These are phyloP conservation scores for Corythaixoides concolor DNA, from an alignment of 2,113 vertebrate species.

Conservation along the genomic window DNA sequence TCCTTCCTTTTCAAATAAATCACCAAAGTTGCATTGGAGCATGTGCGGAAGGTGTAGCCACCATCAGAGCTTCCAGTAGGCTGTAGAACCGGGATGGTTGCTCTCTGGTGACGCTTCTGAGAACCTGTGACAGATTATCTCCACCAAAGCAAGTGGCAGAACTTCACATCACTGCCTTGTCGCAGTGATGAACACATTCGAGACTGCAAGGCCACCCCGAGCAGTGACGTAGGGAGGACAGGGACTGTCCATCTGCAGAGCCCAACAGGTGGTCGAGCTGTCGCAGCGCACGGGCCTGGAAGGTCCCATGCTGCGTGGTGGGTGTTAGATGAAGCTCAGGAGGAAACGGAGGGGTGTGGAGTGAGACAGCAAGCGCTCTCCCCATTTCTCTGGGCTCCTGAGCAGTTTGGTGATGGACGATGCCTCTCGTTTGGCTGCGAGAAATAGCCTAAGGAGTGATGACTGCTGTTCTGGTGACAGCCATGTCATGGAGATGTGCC, in stretches of 20 bases:
- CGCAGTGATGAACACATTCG: not conserved
- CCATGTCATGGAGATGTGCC: not conserved
- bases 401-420: not conserved
- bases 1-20: not conserved
- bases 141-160: not conserved
- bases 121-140: not conserved
- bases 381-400: not conserved
- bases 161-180: rapidly evolving
- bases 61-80: not conserved
- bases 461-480: not conserved
- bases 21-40: rapidly evolving
- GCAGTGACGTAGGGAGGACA: not conserved
- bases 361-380: not conserved
- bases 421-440: not conserved
- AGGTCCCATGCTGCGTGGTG: not conserved
- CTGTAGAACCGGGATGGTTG: not conserved
- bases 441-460: not conserved
- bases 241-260: not conserved
- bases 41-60: not conserved
- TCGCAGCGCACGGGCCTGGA: not conserved
- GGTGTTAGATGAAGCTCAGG: not conserved
- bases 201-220: not conserved
- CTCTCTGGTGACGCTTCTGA: not conserved
- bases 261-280: rapidly evolving
- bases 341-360: not conserved